A percentile compares a stretch with the other conserved stretches of the same genome.
These are phyloP conservation scores for Coleophora deauratella DNA, from an alignment of 2,888 invertebrate genomes.

Conservation along the genomic window DNA sequence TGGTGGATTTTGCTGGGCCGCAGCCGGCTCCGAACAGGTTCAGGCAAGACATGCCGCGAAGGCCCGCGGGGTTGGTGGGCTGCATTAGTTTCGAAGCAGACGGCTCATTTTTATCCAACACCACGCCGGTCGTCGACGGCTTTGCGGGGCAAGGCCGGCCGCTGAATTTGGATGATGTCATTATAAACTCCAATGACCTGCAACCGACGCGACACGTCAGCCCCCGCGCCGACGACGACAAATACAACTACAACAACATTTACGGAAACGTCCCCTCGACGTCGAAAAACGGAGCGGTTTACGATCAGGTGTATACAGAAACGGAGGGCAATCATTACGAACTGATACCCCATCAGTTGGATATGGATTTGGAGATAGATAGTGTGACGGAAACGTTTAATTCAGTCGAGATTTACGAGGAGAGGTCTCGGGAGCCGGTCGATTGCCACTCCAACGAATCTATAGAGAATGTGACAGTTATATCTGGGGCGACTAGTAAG, in stretches of 20 bases:
- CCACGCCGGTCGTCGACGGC: constrained; percentile 66
- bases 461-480: constrained; percentile 72
- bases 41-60: constrained; percentile 45
- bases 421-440: constrained; percentile 29
- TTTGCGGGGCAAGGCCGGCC: constrained; percentile 66
- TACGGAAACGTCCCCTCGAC: constrained; percentile 50
- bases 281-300: constrained; percentile 49
- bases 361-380: constrained; percentile 47
- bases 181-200: constrained; percentile 50
- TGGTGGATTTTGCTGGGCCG: constrained; percentile 80
- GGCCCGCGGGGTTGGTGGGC: constrained; percentile 56
- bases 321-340: constrained; percentile 59
- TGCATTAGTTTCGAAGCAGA: constrained; percentile 61
- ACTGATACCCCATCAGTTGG: constrained; percentile 40
- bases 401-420: constrained; percentile 61
- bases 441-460: constrained; percentile 60
- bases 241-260: constrained; percentile 61
- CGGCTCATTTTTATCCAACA: constrained; percentile 62
- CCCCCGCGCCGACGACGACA: constrained; percentile 56
- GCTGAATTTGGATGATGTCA: constrained; percentile 56
- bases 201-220: constrained; percentile 42
- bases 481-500: constrained; percentile 46
- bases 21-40: constrained; percentile 46
- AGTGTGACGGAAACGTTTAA: constrained; percentile 50
- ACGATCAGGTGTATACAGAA: constrained; percentile 63